These are phyloP conservation scores for Cydia amplana DNA, from an alignment of 1,140 invertebrate genomes.

Conservation along the genomic window DNA sequence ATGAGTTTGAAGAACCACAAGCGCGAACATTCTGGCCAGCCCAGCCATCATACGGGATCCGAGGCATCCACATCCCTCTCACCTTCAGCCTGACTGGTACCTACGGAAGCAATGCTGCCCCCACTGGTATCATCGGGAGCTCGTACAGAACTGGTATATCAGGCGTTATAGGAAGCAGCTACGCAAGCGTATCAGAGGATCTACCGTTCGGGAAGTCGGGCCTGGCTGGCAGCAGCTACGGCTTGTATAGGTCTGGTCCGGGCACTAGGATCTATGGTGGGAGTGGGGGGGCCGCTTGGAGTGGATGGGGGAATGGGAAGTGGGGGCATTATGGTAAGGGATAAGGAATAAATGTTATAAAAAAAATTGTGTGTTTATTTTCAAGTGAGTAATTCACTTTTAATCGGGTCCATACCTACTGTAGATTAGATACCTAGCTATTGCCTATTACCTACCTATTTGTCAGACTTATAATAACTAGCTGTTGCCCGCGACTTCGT, in stretches of 20 bases:
- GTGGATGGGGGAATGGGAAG: conserved; percentile 72
- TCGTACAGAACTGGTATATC: conserved; percentile 25
- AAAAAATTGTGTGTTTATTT: background rate
- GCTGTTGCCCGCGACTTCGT: too few species aligned
- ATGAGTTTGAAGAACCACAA: conserved; percentile 37
- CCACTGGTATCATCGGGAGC: background rate
- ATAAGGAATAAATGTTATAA: conserved; percentile 40
- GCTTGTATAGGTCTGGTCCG: conserved; percentile 43
- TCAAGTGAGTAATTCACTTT: background rate
- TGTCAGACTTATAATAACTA: too few species aligned
- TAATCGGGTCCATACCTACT: too few species aligned
- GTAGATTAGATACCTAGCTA: too few species aligned
- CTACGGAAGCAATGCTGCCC: conserved; percentile 49
- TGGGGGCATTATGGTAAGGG: conserved; percentile 75
- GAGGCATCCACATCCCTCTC: conserved; percentile 60
- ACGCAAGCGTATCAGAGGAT: conserved; percentile 47
- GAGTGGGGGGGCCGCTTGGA: conserved; percentile 53
- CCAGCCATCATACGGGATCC: conserved; percentile 42
- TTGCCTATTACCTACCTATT: too few species aligned
- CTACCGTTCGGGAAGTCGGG: conserved; percentile 45
- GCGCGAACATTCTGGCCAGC: conserved; percentile 65
- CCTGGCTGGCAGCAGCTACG: conserved; percentile 58
- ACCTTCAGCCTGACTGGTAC: conserved; percentile 62
- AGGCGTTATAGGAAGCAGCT: conserved; percentile 53
- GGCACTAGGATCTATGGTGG: conserved; percentile 54